These are phyloP conservation scores for Babylonia areolata DNA, from an alignment of 1,140 invertebrate genomes.

Conservation along the genomic window DNA sequence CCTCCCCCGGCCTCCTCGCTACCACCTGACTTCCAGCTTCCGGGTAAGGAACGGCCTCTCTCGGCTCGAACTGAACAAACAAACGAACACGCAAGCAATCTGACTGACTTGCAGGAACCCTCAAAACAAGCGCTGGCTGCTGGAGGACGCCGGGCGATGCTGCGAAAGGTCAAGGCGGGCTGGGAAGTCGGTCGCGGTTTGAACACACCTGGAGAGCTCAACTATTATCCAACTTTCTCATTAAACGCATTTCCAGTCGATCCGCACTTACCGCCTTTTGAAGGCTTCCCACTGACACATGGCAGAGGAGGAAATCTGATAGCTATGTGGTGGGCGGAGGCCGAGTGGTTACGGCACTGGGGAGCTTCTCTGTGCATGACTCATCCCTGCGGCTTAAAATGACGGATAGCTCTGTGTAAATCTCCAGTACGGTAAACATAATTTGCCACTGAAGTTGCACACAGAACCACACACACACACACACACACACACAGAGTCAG, in stretches of 20 bases:
- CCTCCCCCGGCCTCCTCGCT: too few species aligned
- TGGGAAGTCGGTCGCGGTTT: background rate
- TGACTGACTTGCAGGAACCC: background rate
- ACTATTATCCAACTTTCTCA: conserved; percentile 4
- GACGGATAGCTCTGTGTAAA: too few species aligned
- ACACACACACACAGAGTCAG: too few species aligned
- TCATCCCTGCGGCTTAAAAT: too few species aligned
- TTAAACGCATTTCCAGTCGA: background rate
- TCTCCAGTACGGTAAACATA: too few species aligned
- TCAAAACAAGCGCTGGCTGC: background rate
- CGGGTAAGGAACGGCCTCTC: too few species aligned
- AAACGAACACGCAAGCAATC: background rate
- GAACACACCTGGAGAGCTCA: background rate
- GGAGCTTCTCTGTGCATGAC: too few species aligned
- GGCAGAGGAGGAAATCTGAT: too few species aligned
- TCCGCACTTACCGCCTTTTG: background rate
- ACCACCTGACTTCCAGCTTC: too few species aligned
- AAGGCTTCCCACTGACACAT: too few species aligned
- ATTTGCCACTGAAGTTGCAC: too few species aligned
- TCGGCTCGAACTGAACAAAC: background rate
- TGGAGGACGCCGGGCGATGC: background rate
- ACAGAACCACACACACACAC: too few species aligned
- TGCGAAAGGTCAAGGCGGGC: background rate
- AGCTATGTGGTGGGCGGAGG: background rate
- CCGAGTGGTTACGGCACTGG: background rate